phyloP scores from a whole-genome alignment of 2,113 vertebrate species.

The Thinocorus orbignyianus region DNA sequence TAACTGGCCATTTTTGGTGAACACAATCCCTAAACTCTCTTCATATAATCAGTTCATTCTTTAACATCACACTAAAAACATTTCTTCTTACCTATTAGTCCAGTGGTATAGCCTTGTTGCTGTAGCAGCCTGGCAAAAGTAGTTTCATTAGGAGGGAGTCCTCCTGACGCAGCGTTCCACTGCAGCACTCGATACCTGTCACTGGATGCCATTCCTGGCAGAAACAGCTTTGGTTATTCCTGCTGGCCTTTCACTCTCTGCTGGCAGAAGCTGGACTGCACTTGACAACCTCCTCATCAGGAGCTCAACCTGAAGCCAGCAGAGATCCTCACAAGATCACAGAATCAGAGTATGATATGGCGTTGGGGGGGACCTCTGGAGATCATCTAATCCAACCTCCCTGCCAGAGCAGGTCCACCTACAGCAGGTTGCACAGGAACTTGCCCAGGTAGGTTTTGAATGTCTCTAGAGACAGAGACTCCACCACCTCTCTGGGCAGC shows the following conservation, averaged over 20 bases:
- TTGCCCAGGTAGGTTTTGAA: too few species aligned
- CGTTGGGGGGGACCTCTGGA: too few species aligned
- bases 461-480: too few species aligned
- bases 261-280: neutral
- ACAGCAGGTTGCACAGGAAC: too few species aligned
- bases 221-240: neutral
- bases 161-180: slow-evolving; percentile 60
- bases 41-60: neutral
- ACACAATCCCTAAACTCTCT: neutral
- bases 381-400: too few species aligned
- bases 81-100: slow-evolving; percentile 56
- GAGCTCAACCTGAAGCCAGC: neutral
- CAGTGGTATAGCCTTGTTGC: slow-evolving; percentile 62
- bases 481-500: too few species aligned
- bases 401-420: too few species aligned
- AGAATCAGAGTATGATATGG: too few species aligned
- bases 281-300: fast-evolving
- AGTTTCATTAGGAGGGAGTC: slow-evolving; percentile 69
- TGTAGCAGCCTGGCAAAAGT: slow-evolving; percentile 64
- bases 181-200: neutral
- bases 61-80: neutral
- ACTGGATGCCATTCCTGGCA: slow-evolving; percentile 40
- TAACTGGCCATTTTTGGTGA: neutral
- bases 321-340: neutral
- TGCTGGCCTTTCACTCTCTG: fast-evolving